Evolutionary conservation across 2,888 invertebrate species (phyloP).

Genomic region (Ormia ochracea): DNA sequence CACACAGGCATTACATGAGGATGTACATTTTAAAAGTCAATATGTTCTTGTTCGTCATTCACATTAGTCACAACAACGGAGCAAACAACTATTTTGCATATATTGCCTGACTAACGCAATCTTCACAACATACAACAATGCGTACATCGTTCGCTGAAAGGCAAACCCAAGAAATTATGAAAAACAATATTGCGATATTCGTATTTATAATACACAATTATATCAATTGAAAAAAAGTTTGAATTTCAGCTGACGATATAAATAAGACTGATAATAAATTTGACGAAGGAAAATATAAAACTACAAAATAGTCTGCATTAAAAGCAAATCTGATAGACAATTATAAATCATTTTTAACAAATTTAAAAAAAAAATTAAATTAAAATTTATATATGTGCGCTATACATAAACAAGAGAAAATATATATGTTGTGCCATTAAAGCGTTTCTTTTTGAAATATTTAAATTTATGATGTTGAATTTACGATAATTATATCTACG

Average conservation of each 20-base stretch:
- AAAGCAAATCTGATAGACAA: constrained; percentile 14
- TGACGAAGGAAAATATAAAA: neutral
- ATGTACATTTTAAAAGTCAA: neutral
- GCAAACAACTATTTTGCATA: neutral
- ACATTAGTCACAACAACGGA: neutral
- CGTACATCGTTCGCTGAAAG: too few relatives aligned
- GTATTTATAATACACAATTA: too few relatives aligned
- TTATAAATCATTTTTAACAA: constrained; percentile 29
- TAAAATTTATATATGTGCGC: constrained; percentile 28
- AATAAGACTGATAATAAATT: too few relatives aligned
- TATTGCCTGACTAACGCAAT: neutral
- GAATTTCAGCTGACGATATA: too few relatives aligned
- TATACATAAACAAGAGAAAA: constrained; percentile 56
- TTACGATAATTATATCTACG: neutral
- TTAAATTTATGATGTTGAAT: constrained; percentile 32
- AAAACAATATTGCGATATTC: too few relatives aligned
- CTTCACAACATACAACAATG: neutral
- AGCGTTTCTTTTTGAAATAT: constrained; percentile 22
- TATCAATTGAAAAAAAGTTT: too few relatives aligned
- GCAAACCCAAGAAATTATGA: too few relatives aligned
- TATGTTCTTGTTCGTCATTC: neutral
- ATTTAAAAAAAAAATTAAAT: constrained; percentile 26
- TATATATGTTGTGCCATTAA: constrained; percentile 23
- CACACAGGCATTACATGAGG: neutral
- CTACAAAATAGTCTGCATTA: neutral